Conservation (phyloP, 2,797 vertebrate species). For the Acridotheres tristis region DNA sequence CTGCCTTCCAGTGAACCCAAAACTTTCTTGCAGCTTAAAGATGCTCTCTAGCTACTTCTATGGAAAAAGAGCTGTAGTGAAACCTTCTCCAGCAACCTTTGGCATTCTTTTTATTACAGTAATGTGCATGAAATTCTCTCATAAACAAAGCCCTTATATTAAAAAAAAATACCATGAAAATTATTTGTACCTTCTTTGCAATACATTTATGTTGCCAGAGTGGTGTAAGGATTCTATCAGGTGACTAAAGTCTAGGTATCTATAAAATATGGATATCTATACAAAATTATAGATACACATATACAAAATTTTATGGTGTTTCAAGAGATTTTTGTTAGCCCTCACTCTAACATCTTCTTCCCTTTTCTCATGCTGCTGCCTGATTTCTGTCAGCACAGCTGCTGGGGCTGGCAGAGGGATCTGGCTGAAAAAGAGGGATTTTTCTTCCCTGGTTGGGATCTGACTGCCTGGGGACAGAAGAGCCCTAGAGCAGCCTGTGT, state of each 20-base stretch:
- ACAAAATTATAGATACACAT: neutral
- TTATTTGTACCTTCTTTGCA: neutral
- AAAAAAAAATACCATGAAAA: neutral
- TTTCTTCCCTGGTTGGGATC: neutral
- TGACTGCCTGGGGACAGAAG: neutral
- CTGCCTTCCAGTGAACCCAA: neutral
- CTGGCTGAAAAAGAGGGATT: neutral
- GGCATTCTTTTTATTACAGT: neutral
- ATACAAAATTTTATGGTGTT: neutral
- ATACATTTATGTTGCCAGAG: neutral
- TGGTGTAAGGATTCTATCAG: neutral
- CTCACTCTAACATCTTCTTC: neutral
- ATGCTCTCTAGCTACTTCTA: neutral
- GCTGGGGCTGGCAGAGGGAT: neutral
- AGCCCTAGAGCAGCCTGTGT: neutral
- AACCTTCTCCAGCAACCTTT: neutral
- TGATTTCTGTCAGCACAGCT: neutral
- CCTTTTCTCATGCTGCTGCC: neutral
- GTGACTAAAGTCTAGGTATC: neutral
- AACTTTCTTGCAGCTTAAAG: neutral
- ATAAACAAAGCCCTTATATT: neutral
- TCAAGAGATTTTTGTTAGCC: neutral
- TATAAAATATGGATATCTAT: neutral
- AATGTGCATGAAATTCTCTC: neutral
- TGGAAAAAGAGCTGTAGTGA: neutral